Conservation (phyloP, 2,797 vertebrate species). For the Myioborus miniatus region DNA sequence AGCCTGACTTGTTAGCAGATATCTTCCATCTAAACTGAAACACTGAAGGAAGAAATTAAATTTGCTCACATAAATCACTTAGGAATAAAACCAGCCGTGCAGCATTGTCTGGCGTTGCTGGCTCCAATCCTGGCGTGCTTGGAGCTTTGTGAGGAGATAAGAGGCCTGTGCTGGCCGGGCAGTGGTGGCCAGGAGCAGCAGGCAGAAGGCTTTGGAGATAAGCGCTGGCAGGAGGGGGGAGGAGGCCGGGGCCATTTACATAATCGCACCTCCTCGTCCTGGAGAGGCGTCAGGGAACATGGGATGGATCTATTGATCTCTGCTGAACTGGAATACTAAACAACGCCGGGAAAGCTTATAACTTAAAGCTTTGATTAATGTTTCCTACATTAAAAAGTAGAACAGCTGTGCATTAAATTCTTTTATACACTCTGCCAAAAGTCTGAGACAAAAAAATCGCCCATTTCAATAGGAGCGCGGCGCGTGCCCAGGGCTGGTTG, state of each 20-base stretch:
- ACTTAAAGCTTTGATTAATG: constrained; percentile 82
- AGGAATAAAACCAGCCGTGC: constrained; percentile 80
- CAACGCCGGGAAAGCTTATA: constrained; percentile 79
- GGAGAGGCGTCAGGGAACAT: constrained; percentile 81
- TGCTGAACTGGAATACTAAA: constrained; percentile 86
- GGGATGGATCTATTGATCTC: constrained; percentile 86
- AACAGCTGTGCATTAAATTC: constrained; percentile 82
- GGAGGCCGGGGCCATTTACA: constrained; percentile 80
- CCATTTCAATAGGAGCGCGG: constrained; percentile 60
- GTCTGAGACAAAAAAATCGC: constrained; percentile 51
- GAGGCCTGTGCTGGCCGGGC: constrained; percentile 73
- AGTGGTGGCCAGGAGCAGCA: constrained; percentile 80
- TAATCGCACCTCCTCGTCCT: constrained; percentile 85
- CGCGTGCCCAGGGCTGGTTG: constrained; percentile 29
- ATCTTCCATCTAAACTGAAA: constrained; percentile 78
- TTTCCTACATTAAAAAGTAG: constrained; percentile 78
- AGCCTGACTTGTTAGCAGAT: constrained; percentile 75
- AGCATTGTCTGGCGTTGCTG: constrained; percentile 78
- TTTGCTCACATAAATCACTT: constrained; percentile 81
- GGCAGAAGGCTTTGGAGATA: constrained; percentile 84
- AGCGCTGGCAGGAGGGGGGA: constrained; percentile 80
- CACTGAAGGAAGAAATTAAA: constrained; percentile 77
- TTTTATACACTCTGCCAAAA: constrained; percentile 78
- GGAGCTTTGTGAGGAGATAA: constrained; percentile 84
- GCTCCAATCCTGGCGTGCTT: constrained; percentile 68